Evolutionary conservation across 1,140 invertebrate species (phyloP).

Genomic region (Nephila pilipes): DNA sequence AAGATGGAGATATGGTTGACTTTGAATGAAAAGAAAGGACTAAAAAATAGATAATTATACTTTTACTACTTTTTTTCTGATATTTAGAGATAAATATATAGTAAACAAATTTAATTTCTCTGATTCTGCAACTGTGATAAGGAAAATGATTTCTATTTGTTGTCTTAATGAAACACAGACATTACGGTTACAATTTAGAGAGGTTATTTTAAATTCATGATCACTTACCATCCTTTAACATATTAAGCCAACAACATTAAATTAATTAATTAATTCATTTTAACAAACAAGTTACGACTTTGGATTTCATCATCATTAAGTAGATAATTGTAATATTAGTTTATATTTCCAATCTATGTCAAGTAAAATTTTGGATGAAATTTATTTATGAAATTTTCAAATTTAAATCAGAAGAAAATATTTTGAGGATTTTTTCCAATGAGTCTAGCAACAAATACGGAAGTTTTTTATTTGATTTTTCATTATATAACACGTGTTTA

Average conservation of each 20-base stretch:
- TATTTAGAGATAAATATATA: not conserved
- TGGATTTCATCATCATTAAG: not conserved
- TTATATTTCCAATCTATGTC: not conserved
- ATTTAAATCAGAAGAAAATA: too few relatives aligned
- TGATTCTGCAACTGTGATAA: conserved; percentile 9
- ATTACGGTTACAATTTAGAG: conserved; percentile 12
- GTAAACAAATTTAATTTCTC: not conserved
- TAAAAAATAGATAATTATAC: not conserved
- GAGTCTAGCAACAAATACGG: too few relatives aligned
- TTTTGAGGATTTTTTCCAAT: too few relatives aligned
- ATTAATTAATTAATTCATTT: not conserved
- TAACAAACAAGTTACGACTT: conserved; percentile 1
- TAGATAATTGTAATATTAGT: not conserved
- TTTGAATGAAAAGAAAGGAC: too few relatives aligned
- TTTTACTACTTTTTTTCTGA: not conserved
- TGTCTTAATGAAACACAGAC: not conserved
- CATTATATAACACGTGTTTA: too few relatives aligned
- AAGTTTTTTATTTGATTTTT: too few relatives aligned
- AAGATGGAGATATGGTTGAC: too few relatives aligned
- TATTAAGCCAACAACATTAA: not conserved
- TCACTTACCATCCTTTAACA: not conserved
- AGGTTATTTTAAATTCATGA: conserved; percentile 4
- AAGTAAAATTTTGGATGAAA: not conserved
- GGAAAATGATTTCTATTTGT: not conserved
- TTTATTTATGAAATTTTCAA: not conserved